Base-by-base conservation (phyloP, 2,113 vertebrate species). In the Mugil cephalus region DNA sequence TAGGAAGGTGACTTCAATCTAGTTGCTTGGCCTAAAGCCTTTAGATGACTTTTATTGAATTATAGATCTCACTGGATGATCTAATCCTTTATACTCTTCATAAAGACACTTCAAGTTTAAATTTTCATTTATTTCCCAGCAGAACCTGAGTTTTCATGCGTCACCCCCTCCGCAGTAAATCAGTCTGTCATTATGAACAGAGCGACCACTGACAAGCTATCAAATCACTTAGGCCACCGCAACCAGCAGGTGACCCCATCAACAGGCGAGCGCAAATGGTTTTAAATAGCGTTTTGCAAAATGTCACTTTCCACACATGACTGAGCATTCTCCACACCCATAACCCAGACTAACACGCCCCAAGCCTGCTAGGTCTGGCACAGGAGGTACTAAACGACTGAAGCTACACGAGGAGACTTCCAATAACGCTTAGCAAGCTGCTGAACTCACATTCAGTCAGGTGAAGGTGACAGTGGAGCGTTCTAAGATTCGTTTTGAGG, bases 251-350 rank as follows among this genome's bases (percentile, higher is more conserved):
- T 79, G 78, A 70, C 48, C 14, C 9, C 69, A 8, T 24, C 68
- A 77, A 74, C 61, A 63, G 75, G 56, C 13, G 17, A 6, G 42
- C 62, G 63, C 70, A 68, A 68, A 72, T 68, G n/a, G 47, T 42
- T 77, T 75, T 77, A 81, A 87, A 80, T 69, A 72, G 30, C 43
- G 18, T 51, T 84, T 69, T 58, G 75, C 59, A 52, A 88, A 88
- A 91, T 86, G 85, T 87, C 85, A 83, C 10, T 82, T 81, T 80
- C 51, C 58, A 68, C 83, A 79, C 85, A 69, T 82, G 58, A 53
- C 38, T 72, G 63, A 79, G 60, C 77, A 83, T 74, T 74, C 56
- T 72, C 39, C 51, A 46, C 48, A 46, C 42, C 24, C 35, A 8
- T 52, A 35, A 75, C 59, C 66, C 15, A 60, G 46, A 74, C 67